Percentiles rank a stretch among this genome's conserved stretches.
These are phyloP conservation scores for Anolis apletophallus DNA, from an alignment of 2,797 vertebrate species.

Conservation along the genomic window DNA sequence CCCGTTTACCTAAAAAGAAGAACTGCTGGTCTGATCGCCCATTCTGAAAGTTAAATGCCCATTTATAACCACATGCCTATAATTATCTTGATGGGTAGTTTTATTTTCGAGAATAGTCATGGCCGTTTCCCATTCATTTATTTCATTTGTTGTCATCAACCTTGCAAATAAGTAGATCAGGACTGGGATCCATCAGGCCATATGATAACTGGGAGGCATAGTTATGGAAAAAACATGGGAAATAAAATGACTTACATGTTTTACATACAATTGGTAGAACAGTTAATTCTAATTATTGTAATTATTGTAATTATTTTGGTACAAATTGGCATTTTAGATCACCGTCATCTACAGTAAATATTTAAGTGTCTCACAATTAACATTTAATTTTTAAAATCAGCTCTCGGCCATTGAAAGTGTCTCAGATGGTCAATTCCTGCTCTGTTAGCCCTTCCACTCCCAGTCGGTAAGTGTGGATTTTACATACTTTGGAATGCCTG, in stretches of 20 bases:
- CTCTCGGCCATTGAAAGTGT: conserved; percentile 91
- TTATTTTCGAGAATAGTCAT: background rate
- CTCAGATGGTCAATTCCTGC: conserved; percentile 89
- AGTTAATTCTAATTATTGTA: conserved; percentile 49
- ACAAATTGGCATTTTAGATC: conserved; percentile 52
- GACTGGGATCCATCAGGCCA: background rate
- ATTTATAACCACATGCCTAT: background rate
- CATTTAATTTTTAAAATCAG: conserved; percentile 76
- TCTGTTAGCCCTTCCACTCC: conserved; percentile 78
- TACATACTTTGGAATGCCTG: background rate
- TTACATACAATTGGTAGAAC: conserved; percentile 56
- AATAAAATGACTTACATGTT: conserved; percentile 33
- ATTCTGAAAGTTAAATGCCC: background rate
- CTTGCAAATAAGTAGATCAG: background rate
- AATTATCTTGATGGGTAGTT: background rate
- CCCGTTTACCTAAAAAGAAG: background rate
- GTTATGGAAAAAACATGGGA: background rate
- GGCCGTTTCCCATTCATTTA: background rate
- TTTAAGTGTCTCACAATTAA: conserved; percentile 38
- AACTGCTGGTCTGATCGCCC: background rate
- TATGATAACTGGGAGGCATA: background rate
- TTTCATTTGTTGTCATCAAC: background rate
- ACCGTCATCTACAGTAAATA: background rate
- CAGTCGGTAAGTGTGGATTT: conserved; percentile 77
- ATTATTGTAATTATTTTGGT: conserved; percentile 44